Conservation (phyloP, 2,888 invertebrate genomes). For the Temnothorax ravouxi region DNA sequence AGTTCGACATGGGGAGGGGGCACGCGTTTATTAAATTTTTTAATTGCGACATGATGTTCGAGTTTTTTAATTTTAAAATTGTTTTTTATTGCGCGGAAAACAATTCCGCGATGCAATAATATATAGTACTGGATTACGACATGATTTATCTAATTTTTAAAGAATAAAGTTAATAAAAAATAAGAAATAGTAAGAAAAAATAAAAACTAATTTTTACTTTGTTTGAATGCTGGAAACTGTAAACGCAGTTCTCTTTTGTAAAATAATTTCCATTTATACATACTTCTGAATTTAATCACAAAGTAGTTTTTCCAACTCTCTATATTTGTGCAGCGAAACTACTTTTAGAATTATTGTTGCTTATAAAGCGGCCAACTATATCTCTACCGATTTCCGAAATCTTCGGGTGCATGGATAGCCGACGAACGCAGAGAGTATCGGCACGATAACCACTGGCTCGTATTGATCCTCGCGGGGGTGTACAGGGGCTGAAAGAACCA, state of each 20-base stretch:
- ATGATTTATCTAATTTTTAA: constrained; percentile 4
- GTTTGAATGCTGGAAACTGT: not conserved
- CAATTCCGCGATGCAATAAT: not conserved
- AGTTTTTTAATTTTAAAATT: constrained; percentile 28
- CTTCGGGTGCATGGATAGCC: constrained; percentile 68
- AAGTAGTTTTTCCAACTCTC: constrained; percentile 66
- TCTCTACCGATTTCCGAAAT: constrained; percentile 59
- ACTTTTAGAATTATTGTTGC: constrained; percentile 75
- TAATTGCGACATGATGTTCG: constrained; percentile 34
- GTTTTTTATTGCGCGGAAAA: not conserved
- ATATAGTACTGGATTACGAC: not conserved
- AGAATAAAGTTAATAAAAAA: not conserved
- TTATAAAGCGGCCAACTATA: constrained; percentile 54
- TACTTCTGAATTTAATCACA: constrained; percentile 72
- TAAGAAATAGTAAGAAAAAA: not conserved
- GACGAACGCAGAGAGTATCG: constrained; percentile 79
- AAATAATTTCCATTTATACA: not conserved
- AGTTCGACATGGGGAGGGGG: constrained; percentile 5
- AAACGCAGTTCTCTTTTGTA: constrained; percentile 2
- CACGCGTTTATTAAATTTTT: constrained; percentile 44
- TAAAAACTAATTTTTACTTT: not conserved
- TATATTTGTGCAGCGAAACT: constrained; percentile 54
- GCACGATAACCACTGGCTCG: constrained; percentile 84
- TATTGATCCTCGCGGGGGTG: constrained; percentile 84
- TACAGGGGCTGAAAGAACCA: constrained; percentile 69